Conservation (phyloP, 2,113 vertebrate genomes). For the Plectropomus leopardus region DNA sequence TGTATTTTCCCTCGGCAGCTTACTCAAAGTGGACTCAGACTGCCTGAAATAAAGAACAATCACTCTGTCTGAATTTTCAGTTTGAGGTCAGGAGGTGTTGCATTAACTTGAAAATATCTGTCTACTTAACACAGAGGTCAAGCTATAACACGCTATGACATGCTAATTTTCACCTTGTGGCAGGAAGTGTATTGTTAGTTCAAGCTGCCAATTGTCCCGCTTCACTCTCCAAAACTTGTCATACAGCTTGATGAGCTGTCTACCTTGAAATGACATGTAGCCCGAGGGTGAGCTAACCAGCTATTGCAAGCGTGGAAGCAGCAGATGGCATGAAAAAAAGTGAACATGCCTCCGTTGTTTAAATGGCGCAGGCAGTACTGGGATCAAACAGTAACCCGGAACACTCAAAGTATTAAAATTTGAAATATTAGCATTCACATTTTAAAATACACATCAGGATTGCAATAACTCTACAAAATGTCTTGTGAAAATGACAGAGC, state of each 20-base stretch:
- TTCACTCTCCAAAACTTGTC: slow-evolving; percentile 33
- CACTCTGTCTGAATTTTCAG: not conserved
- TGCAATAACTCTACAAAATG: slow-evolving; percentile 3
- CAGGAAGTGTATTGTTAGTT: slow-evolving; percentile 35
- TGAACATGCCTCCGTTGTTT: slow-evolving; percentile 33
- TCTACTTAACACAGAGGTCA: slow-evolving; percentile 29
- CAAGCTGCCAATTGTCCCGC: slow-evolving; percentile 14
- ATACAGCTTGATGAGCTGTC: slow-evolving; percentile 48
- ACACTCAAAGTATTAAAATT: not conserved
- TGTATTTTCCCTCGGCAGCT: not conserved
- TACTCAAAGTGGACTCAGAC: not conserved
- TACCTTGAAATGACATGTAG: slow-evolving; percentile 35
- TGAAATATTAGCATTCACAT: slow-evolving; percentile 6
- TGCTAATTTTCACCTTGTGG: slow-evolving; percentile 42
- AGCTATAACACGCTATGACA: slow-evolving; percentile 15
- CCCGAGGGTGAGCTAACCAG: slow-evolving; percentile 25
- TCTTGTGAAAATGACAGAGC: not conserved
- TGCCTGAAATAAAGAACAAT: slow-evolving; percentile 7
- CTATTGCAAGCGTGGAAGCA: slow-evolving; percentile 22
- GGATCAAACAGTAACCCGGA: not conserved
- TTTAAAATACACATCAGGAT: not conserved
- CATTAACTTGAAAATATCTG: slow-evolving; percentile 4
- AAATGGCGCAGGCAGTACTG: slow-evolving; percentile 8
- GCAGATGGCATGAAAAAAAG: slow-evolving; percentile 46
- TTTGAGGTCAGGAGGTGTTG: slow-evolving; percentile 31